These are phyloP conservation scores for Myotis findleyi DNA, from an alignment of 2,797 vertebrate species.

Conservation along the genomic window DNA sequence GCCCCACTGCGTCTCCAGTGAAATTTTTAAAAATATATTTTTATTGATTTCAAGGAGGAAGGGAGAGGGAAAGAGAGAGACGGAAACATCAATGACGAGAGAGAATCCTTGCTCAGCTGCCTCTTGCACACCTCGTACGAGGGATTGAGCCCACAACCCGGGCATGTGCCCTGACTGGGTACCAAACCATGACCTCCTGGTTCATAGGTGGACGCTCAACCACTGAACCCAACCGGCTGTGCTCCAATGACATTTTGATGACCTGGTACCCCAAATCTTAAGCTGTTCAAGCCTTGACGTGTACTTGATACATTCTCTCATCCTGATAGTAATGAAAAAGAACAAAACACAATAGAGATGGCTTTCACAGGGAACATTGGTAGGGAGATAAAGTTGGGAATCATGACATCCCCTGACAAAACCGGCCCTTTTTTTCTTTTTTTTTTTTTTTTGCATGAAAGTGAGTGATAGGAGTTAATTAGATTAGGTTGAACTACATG, in stretches of 20 bases:
- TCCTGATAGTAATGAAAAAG: not conserved
- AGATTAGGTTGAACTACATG: not conserved
- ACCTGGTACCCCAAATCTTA: not conserved
- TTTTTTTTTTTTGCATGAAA: slow-evolving; percentile 11
- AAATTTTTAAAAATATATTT: no score
- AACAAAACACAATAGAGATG: not conserved
- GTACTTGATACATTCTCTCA: not conserved
- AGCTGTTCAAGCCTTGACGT: not conserved
- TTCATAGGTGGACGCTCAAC: no score
- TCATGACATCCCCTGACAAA: slow-evolving; percentile 63
- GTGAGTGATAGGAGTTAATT: slow-evolving; percentile 45
- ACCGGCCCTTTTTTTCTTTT: slow-evolving; percentile 46
- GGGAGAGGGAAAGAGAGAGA: no score
- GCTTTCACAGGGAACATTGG: slow-evolving; percentile 62
- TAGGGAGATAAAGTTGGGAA: slow-evolving; percentile 43
- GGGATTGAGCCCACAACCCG: no score
- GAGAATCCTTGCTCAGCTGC: no score
- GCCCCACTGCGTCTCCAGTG: no score
- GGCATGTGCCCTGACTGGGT: no score
- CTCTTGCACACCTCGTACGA: no score
- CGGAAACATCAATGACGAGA: no score
- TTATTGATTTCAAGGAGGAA: no score
- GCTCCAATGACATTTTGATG: not conserved
- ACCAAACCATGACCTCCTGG: no score
- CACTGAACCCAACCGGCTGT: no score